phyloP scores from a whole-genome alignment of 2,797 vertebrate genomes.

The Notamacropus eugenii region DNA sequence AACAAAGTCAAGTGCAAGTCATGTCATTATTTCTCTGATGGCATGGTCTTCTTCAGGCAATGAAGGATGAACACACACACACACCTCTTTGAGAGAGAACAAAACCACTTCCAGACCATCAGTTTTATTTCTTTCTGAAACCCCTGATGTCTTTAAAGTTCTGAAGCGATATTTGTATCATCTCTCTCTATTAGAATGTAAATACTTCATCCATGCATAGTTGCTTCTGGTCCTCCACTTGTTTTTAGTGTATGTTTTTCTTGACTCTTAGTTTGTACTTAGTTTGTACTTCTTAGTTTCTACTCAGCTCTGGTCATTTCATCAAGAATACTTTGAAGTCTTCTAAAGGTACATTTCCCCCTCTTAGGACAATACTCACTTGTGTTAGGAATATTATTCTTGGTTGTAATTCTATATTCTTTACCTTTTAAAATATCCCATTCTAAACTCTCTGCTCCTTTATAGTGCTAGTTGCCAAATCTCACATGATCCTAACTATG shows the following conservation, averaged over 20 bases:
- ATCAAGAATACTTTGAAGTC: not conserved
- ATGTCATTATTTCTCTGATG: no score
- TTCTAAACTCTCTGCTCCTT: not conserved
- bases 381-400: not conserved
- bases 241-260: not conserved
- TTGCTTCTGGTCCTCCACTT: not conserved
- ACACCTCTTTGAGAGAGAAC: no score
- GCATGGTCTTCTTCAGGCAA: no score
- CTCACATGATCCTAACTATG: not conserved
- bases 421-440: not conserved
- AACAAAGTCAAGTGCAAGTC: no score
- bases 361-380: not conserved
- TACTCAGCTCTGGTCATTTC: not conserved
- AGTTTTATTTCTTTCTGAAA: not conserved
- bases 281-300: not conserved
- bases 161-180: not conserved
- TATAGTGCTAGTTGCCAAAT: not conserved
- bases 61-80: no score
- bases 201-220: not conserved
- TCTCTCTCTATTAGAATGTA: not conserved
- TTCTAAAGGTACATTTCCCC: not conserved
- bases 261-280: not conserved
- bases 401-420: not conserved
- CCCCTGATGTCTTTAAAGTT: not conserved
- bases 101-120: not conserved